Evolutionary conservation across 2,888 invertebrate species (phyloP).

Genomic region (Neoaliturus tenellus): DNA sequence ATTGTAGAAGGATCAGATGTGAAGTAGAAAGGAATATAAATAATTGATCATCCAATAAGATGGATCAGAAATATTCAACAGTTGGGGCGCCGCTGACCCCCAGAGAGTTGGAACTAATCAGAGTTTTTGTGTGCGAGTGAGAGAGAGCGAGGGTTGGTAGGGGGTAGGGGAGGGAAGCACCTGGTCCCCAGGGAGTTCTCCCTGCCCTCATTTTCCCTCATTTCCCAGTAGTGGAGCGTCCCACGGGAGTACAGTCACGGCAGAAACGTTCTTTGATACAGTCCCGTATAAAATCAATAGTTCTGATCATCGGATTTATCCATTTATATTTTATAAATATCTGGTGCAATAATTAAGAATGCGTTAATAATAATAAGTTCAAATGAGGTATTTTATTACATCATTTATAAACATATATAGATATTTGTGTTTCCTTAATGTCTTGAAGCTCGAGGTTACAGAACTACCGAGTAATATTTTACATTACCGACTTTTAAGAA

Average conservation of each 20-base stretch:
- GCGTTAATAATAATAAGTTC: no score
- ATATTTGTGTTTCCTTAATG: no score
- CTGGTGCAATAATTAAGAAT: no score
- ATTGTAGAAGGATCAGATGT: neutral
- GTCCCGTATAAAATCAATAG: no score
- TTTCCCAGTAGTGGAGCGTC: slow-evolving; percentile 62
- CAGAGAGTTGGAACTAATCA: slow-evolving; percentile 63
- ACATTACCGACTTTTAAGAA: no score
- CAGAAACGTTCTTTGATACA: neutral
- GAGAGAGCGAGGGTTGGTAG: slow-evolving; percentile 9
- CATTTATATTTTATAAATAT: no score
- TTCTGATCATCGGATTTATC: no score
- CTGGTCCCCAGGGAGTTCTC: slow-evolving; percentile 60
- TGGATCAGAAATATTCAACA: slow-evolving; percentile 41
- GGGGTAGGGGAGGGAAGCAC: slow-evolving; percentile 49
- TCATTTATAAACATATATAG: no score
- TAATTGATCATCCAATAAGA: slow-evolving; percentile 36
- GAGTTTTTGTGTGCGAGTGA: slow-evolving; percentile 60
- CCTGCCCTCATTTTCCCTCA: slow-evolving; percentile 65
- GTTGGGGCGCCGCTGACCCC: slow-evolving; percentile 50
- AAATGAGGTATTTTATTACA: no score
- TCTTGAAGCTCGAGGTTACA: no score
- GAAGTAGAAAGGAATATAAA: slow-evolving; percentile 10
- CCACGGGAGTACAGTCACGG: slow-evolving; percentile 61
- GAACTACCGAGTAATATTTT: no score